A percentile compares a stretch with the other conserved stretches of the same genome.
Conservation (phyloP, 2,888 invertebrate genomes). For the Meloe dianella region DNA sequence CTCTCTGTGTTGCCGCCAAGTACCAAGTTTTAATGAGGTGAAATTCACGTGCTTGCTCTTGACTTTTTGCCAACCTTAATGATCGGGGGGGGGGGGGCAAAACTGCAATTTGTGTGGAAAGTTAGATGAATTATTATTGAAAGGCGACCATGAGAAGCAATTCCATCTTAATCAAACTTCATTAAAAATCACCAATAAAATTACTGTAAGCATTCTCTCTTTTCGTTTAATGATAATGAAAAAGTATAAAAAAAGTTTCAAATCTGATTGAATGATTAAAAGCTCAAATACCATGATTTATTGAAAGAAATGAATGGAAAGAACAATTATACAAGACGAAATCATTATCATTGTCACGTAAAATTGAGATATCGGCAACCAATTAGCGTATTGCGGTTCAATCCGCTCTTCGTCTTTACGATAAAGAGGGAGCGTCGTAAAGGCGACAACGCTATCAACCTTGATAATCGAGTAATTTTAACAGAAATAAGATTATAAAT, state of each 20-base stretch:
- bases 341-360: neutral
- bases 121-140: conserved; percentile 42
- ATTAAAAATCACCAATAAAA: neutral
- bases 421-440: conserved; percentile 22
- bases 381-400: conserved; percentile 50
- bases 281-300: neutral
- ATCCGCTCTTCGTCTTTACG: conserved; percentile 40
- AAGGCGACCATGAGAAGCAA: conserved; percentile 9
- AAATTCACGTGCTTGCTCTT: conserved; percentile 14
- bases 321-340: neutral
- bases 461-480: conserved; percentile 59
- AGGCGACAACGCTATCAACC: conserved; percentile 47
- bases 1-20: conserved; percentile 6
- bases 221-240: neutral
- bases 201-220: neutral
- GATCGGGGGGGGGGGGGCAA: conserved; percentile 33
- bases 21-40: conserved; percentile 25
- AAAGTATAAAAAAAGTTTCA: neutral
- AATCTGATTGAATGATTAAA: neutral
- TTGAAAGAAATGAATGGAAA: neutral
- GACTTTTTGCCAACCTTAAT: conserved; percentile 25
- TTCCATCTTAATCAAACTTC: neutral
- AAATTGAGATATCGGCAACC: conserved; percentile 38
- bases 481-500: conserved; percentile 60
- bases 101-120: conserved; percentile 41